Evolutionary conservation across 1,140 invertebrate species (phyloP), one percentile per base, ranked within the genome.

Genomic region (Leptinotarsa undecemlineata): DNA sequence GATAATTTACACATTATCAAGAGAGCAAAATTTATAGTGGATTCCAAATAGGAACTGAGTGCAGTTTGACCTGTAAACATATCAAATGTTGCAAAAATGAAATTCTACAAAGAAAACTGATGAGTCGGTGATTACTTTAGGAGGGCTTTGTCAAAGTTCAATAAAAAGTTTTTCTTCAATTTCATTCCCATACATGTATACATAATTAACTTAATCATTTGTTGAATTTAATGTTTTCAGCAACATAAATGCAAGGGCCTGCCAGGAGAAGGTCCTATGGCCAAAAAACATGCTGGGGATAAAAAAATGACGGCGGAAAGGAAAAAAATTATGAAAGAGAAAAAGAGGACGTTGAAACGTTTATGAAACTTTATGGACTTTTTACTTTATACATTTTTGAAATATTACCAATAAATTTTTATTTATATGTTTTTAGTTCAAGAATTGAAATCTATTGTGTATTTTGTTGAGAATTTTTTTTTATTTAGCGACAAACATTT

Each of bases 341-440:
- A 95, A 86, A 95, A 94, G 83, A 90, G 94, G 86, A 93, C 93
- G 77, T 87, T 96, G 66, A 96, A 96, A 85, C 89, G 94, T 88
- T 92, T 96, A 91, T 96, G 92, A 95, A 79, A 80, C 47, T 75
- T 62, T 67, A 42, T 74, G 20, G 20, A 68, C 48, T 72, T 75
- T 73, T 23, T 73, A 68, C 20, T 75, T 75, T 77, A 72, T 63
- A 72, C 19, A 63, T 23, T 66, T 60, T 69, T 74, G 68, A 68
- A 48, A 68, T 60, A 67, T 73, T 68, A 60, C n/a, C 21, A 51
- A 21, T 68, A 68, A 74, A 74, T 74, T 23, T 69, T 74, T 61
- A 47, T 68, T 57, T 73, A 26, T 33, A 33, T 48, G 20, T 47
- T 61, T 68, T n/a, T 48, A 26, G 68, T 74, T 74, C 20, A 33